Conservation (phyloP, 2,797 vertebrate species). For the Sardinella longiceps region DNA sequence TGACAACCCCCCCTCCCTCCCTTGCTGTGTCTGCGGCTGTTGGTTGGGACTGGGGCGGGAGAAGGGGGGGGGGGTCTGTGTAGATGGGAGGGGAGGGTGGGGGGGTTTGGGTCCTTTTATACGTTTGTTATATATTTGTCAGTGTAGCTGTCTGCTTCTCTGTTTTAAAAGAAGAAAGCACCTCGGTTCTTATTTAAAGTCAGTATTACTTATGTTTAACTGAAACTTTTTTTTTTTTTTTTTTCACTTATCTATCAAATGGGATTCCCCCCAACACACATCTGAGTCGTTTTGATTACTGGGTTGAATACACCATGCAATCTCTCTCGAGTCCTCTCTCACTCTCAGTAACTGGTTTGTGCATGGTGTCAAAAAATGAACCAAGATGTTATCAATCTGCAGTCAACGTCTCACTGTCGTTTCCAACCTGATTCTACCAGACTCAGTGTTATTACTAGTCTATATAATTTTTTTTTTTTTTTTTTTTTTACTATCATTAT, state of each 20-base stretch:
- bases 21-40: conserved; percentile 37
- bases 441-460: not conserved
- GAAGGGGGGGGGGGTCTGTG: not conserved
- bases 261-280: no score
- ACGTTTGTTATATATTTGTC: conserved; percentile 56
- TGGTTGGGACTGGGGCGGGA: not conserved
- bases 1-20: conserved; percentile 50
- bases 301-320: conserved; percentile 24
- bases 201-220: conserved; percentile 74
- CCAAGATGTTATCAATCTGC: not conserved
- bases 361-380: conserved; percentile 24
- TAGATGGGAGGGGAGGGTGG: not conserved
- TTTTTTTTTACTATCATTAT: not conserved
- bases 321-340: conserved; percentile 45
- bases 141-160: conserved; percentile 73
- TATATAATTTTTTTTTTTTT: no score
- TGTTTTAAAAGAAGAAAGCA: conserved; percentile 69
- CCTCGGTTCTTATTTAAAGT: conserved; percentile 63
- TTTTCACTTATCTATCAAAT: not conserved
- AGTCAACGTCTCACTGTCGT: not conserved
- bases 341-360: conserved; percentile 24
- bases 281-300: not conserved
- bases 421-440: not conserved
- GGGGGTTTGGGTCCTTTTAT: conserved; percentile 53
- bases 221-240: conserved; percentile 28